Percentiles rank a stretch among this genome's conserved stretches.
phyloP scores from a whole-genome alignment of 2,797 vertebrate species.

The Onychomys arenicola region DNA sequence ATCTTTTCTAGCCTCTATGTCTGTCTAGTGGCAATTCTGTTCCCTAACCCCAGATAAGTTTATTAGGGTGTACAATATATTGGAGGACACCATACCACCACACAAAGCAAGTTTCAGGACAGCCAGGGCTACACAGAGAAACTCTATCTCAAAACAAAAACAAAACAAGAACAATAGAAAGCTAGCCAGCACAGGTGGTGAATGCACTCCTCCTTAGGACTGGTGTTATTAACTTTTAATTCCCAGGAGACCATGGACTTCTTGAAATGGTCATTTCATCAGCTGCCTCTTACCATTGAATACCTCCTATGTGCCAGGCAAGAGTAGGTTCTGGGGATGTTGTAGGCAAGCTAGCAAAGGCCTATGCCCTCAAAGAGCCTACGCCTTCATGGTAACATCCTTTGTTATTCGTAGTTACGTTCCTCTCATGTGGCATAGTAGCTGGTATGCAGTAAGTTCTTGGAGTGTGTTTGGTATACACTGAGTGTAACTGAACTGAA shows the following conservation, averaged over 20 bases:
- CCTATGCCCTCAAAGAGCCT: neutral
- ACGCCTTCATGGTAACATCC: neutral
- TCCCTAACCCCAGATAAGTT: no score
- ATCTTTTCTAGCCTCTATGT: no score
- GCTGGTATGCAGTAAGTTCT: neutral
- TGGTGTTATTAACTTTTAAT: neutral
- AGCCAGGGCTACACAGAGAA: no score
- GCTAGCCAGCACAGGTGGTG: neutral
- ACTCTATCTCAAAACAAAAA: no score
- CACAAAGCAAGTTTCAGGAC: no score
- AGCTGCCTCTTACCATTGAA: neutral
- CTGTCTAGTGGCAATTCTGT: no score
- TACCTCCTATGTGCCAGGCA: neutral
- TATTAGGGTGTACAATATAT: no score
- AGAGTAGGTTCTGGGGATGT: neutral
- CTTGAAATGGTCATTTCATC: neutral
- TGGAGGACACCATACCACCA: no score
- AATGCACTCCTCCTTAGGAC: neutral
- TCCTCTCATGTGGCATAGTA: neutral
- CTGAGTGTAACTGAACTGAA: neutral
- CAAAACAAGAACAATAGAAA: neutral
- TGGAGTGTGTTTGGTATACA: neutral
- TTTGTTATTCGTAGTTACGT: neutral
- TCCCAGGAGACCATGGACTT: neutral
- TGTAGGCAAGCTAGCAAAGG: neutral